Base-by-base conservation (phyloP, 1,140 invertebrate genomes). In the Cydia amplana region DNA sequence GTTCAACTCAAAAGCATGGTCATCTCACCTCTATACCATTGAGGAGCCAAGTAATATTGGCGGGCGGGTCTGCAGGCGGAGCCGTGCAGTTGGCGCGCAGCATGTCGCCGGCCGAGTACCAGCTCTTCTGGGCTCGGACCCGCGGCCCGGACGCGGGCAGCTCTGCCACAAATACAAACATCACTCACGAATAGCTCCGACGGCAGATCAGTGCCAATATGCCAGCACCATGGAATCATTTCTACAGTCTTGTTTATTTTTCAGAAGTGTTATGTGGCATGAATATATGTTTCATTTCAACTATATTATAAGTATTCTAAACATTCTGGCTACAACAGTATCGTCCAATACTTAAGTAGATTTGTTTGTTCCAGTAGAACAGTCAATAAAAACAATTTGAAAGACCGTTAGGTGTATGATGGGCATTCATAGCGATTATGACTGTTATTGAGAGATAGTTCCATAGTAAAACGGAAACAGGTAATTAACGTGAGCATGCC, bases 21-120 rank as follows among this genome's bases (percentile, higher is more conserved):
- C 18, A 7, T 10, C 55, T 74, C 94, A 97, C 97, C 94, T 94
- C 94, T 89, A 94, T 94, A 82, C 95, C 95, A 88, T 97, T 97
- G 81, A 97, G 94, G 72, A 95, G 94, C 96, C 96, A 97, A 60
- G 96, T 96, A 74, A 97, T 93, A 90, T 97, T 97, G 18, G 96
- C 95, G 2, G 96, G 94, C 20, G 96, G 96, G 83, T 95, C 95
- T 18, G 96, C 95, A 6, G 95, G 94, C 40, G 95, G 94, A 32
- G 95, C 95, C 20, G 95, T 95, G 87, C 96, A 97, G 89, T 96
- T 97, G 20, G 95, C 96, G 77, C 95, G 93, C 51, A 97, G 92
- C 77, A 94, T 95, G 83, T 97, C 96, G 6, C 96, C 96, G 18
- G 95, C 94, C 14, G 95, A 94, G 84, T 97, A 96, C 85, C 95